phyloP scores from a whole-genome alignment of 2,113 vertebrate species.

The Etia nguti region DNA sequence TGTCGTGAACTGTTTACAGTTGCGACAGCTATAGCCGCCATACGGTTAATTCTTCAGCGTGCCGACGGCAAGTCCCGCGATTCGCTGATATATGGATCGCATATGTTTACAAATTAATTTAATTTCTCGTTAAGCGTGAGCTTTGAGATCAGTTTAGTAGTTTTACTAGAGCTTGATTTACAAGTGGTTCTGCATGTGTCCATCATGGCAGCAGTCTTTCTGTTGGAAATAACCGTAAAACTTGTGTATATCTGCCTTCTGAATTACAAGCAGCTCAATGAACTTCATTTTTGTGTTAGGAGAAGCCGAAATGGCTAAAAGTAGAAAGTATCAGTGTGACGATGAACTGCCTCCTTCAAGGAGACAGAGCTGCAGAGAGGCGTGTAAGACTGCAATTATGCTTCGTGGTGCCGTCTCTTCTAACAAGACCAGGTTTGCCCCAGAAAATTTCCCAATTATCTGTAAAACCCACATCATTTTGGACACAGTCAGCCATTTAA shows the following conservation, averaged over 20 bases:
- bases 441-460: background rate
- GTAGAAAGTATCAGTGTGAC: background rate
- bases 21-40: background rate
- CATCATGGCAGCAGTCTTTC: background rate
- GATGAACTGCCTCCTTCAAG: background rate
- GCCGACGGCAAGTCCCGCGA: background rate
- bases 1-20: constrained; percentile 33
- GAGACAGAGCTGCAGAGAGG: background rate
- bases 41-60: background rate
- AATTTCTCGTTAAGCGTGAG: background rate
- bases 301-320: background rate
- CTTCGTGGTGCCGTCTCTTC: background rate
- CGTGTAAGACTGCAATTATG: background rate
- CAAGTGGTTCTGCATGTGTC: background rate
- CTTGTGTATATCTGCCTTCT: background rate
- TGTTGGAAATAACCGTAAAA: background rate
- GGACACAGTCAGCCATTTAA: background rate
- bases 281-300: background rate
- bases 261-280: background rate
- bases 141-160: background rate
- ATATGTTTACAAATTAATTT: background rate
- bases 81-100: background rate
- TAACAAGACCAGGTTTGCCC: too few relatives aligned
- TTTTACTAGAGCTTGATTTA: background rate
- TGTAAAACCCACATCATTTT: background rate